phyloP scores from a whole-genome alignment of 2,113 vertebrate species.

The Microtus oregoni region DNA sequence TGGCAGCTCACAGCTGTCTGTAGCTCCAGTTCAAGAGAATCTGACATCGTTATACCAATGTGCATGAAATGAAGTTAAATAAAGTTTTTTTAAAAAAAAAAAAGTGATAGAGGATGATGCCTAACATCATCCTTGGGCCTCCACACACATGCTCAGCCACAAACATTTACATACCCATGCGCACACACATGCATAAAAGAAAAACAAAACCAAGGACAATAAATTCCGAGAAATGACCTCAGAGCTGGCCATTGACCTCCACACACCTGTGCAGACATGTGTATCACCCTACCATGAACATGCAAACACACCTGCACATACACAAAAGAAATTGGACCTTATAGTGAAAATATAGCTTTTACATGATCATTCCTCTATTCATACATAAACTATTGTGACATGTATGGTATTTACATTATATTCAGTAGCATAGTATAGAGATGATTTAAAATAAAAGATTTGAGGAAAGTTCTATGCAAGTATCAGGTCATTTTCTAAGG shows the following conservation, averaged over 20 bases:
- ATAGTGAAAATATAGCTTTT: neutral
- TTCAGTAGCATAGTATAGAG: neutral
- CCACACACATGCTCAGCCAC: neutral
- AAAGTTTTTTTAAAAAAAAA: too few relatives aligned
- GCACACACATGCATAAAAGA: neutral
- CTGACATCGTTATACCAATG: too few relatives aligned
- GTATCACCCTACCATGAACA: neutral
- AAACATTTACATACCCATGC: neutral
- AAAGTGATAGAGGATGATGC: neutral
- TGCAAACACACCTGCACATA: neutral
- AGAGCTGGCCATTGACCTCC: neutral
- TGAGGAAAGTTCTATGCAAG: neutral
- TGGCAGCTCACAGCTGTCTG: too few relatives aligned
- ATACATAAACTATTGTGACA: neutral
- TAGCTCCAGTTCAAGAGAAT: too few relatives aligned
- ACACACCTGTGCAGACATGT: neutral
- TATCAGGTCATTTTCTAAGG: neutral
- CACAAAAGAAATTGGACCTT: neutral
- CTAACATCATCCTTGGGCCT: neutral
- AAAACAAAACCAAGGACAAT: neutral
- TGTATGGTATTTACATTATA: neutral
- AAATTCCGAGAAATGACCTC: neutral
- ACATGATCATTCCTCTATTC: neutral
- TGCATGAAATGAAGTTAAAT: too few relatives aligned
- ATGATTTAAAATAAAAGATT: neutral